These are phyloP conservation scores for Vulpes ferrilata DNA, from an alignment of 2,113 vertebrate genomes.

Conservation along the genomic window DNA sequence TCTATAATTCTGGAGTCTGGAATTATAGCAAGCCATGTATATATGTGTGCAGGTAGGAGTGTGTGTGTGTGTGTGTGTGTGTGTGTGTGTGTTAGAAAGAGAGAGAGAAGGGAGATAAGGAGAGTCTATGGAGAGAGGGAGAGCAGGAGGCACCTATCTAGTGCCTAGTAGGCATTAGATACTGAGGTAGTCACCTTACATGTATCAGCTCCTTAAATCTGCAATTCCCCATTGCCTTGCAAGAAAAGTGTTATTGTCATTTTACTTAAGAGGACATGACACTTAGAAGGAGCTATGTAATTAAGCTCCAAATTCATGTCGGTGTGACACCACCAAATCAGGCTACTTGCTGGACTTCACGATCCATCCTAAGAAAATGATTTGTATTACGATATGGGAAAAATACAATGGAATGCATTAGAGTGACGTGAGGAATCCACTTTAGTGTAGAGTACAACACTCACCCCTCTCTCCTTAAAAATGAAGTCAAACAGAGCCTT, in stretches of 20 bases:
- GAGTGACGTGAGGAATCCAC: not conserved
- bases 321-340: not conserved
- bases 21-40: not conserved
- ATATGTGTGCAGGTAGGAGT: not conserved
- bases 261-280: not conserved
- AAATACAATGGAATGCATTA: not conserved
- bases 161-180: not conserved
- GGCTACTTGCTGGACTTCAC: not conserved
- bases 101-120: too few relatives aligned
- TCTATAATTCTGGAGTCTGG: not conserved
- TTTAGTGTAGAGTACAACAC: not conserved
- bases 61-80: not conserved
- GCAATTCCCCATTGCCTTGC: not conserved
- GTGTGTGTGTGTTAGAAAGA: not conserved
- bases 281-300: not conserved
- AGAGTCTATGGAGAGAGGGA: not conserved
- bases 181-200: not conserved
- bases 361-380: conserved; percentile 1
- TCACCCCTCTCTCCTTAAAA: not conserved
- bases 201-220: not conserved
- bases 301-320: not conserved
- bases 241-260: not conserved
- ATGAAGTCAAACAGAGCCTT: not conserved
- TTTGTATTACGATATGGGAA: not conserved
- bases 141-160: not conserved